These are phyloP conservation scores for Dasypus novemcinctus DNA, from an alignment of 2,113 vertebrate species.

Conservation along the genomic window DNA sequence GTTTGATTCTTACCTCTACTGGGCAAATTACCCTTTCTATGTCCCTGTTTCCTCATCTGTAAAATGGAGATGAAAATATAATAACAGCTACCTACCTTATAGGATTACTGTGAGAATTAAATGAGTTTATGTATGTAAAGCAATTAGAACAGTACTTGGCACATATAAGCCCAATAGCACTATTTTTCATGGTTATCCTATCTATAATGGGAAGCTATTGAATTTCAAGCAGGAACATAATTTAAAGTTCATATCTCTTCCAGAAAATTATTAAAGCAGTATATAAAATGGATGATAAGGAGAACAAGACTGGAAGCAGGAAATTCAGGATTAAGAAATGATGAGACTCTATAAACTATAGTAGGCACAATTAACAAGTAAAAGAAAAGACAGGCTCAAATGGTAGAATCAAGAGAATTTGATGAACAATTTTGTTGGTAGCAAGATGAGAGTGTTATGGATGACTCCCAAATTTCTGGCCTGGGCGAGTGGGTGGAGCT, in stretches of 20 bases:
- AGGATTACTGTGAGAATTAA: not conserved
- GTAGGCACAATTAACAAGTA: not conserved
- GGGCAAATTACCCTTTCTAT: not conserved
- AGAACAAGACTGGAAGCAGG: not conserved
- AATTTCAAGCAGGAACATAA: not conserved
- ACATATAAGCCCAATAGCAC: not conserved
- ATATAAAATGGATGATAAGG: not conserved
- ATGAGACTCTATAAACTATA: not conserved
- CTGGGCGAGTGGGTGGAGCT: not conserved
- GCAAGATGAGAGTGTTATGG: not conserved
- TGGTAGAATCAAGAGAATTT: constrained; percentile 39
- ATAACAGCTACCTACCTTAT: not conserved
- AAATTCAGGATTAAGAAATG: not conserved
- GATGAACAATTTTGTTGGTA: not conserved
- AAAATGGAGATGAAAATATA: not conserved
- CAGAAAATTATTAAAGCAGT: not conserved
- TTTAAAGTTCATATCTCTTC: not conserved
- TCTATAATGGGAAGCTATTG: not conserved
- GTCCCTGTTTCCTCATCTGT: not conserved
- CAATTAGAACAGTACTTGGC: not conserved
- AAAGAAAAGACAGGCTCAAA: not conserved
- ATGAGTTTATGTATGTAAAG: not conserved
- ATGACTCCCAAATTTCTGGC: not conserved
- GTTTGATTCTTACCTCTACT: not conserved
- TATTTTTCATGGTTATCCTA: not conserved